Percentiles rank a stretch among this genome's conserved stretches.
phyloP scores from a whole-genome alignment of 2,113 vertebrate species.

The Syrrhaptes paradoxus region DNA sequence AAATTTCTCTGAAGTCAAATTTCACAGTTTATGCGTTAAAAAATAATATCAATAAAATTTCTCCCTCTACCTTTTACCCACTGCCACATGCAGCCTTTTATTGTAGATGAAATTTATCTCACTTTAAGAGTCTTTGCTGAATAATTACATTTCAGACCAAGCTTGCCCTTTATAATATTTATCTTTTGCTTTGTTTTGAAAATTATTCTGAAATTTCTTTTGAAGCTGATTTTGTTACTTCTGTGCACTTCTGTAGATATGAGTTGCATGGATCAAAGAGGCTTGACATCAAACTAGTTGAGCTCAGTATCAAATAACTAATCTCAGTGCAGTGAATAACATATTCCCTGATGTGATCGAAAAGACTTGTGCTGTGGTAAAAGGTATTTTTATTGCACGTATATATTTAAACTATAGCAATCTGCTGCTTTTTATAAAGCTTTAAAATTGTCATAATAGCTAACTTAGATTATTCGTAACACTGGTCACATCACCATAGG shows the following conservation, averaged over 20 bases:
- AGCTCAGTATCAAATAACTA: background rate
- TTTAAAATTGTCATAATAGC: background rate
- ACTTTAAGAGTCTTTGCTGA: background rate
- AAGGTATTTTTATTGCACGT: background rate
- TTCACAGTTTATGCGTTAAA: background rate
- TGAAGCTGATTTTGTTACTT: slow-evolving; percentile 7
- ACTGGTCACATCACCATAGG: background rate
- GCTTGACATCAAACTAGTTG: background rate
- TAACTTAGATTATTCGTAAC: background rate
- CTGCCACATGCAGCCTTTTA: background rate
- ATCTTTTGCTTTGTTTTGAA: background rate
- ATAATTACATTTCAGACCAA: background rate
- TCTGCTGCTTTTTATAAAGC: background rate
- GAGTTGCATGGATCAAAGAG: background rate
- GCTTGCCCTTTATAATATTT: background rate
- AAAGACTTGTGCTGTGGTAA: background rate
- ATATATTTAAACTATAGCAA: background rate
- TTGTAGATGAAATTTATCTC: background rate
- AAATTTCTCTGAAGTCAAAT: slow-evolving; percentile 13
- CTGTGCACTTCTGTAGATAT: background rate
- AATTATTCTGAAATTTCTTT: slow-evolving; percentile 20
- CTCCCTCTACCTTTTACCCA: background rate
- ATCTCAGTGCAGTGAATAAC: background rate
- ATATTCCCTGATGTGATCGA: background rate
- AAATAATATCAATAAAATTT: background rate